phyloP scores from a whole-genome alignment of 2,113 vertebrate genomes.

The Mormyrus lacerda region DNA sequence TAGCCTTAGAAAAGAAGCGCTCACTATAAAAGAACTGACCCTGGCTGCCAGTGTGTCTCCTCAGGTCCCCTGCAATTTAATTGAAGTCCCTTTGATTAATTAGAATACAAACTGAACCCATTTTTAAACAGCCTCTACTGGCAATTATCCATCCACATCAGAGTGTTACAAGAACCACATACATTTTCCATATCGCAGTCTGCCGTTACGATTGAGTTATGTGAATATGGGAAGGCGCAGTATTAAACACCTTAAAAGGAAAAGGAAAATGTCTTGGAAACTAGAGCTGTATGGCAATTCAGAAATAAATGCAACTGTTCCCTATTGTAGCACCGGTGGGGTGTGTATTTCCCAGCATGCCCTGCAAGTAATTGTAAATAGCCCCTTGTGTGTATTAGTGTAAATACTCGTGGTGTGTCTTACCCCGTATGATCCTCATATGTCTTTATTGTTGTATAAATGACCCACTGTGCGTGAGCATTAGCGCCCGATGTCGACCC shows the following conservation, averaged over 20 bases:
- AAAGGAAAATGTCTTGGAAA: not conserved
- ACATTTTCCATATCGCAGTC: not conserved
- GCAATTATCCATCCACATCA: not conserved
- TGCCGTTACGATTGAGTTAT: not conserved
- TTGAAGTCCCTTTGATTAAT: conserved; percentile 58
- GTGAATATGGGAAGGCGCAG: not conserved
- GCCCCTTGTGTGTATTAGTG: no score
- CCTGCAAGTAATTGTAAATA: no score
- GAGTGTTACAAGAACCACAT: not conserved
- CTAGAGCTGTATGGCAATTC: not conserved
- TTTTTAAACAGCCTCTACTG: not conserved
- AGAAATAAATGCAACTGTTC: not conserved
- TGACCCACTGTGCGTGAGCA: no score
- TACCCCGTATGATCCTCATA: no score
- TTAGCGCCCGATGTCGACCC: no score
- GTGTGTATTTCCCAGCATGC: no score
- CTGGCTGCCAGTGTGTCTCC: conserved; percentile 26
- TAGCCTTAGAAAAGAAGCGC: not conserved
- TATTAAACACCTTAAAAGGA: not conserved
- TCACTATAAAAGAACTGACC: not conserved
- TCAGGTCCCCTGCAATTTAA: conserved; percentile 49
- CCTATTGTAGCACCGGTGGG: not conserved
- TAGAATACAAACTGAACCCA: conserved; percentile 36
- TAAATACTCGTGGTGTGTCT: no score
- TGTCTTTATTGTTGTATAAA: no score